A percentile compares a stretch with the other conserved stretches of the same genome.
These are phyloP conservation scores for Genyomyrus donnyi DNA, from an alignment of 2,113 vertebrate genomes.

Conservation along the genomic window DNA sequence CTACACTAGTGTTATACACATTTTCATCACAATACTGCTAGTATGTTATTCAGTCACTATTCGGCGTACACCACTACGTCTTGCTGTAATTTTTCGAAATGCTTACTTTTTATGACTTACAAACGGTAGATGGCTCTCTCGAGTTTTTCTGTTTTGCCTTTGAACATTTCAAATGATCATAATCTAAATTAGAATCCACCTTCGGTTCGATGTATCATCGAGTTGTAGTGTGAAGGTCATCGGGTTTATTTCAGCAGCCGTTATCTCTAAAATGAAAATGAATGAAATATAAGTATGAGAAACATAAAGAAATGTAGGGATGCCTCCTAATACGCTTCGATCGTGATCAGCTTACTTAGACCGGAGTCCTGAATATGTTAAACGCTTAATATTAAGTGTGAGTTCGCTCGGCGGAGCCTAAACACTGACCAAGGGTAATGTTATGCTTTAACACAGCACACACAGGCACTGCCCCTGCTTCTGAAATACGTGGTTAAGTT, in stretches of 20 bases:
- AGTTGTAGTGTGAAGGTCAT: conserved; percentile 11
- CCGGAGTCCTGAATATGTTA: background rate
- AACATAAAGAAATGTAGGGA: background rate
- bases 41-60: too few species aligned
- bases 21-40: background rate
- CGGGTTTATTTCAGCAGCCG: background rate
- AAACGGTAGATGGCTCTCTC: conserved; percentile 98
- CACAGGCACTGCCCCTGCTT: background rate
- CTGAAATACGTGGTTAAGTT: background rate
- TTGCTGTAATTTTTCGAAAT: background rate
- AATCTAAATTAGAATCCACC: conserved; percentile 34
- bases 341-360: background rate
- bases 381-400: background rate
- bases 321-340: background rate
- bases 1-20: background rate
- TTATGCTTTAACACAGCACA: background rate
- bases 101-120: conserved; percentile 66
- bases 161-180: conserved; percentile 29
- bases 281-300: background rate
- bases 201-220: conserved; percentile 21
- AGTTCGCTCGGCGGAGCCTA: background rate
- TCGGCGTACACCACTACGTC: background rate
- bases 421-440: background rate
- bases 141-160: conserved; percentile 70
- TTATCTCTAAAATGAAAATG: background rate